Conservation (phyloP, 1,140 invertebrate genomes). For the Spodoptera litura region DNA sequence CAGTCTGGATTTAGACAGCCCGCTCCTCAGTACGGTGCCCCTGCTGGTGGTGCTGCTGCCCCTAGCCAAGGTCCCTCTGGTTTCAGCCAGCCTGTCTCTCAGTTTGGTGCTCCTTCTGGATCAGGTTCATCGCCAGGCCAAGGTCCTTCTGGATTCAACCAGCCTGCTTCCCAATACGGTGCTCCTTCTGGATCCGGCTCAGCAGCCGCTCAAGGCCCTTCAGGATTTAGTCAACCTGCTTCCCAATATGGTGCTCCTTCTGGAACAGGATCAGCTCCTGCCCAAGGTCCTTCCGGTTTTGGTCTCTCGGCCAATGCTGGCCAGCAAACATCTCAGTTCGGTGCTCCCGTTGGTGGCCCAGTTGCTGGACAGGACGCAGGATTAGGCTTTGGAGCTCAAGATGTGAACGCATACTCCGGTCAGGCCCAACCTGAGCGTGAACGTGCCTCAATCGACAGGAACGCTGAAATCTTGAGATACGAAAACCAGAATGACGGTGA, state of each 20-base stretch:
- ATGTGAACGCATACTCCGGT: constrained; percentile 45
- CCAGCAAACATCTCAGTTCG: constrained; percentile 1
- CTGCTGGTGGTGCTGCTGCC: constrained; percentile 12
- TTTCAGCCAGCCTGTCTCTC: constrained; percentile 42
- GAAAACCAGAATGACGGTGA: constrained; percentile 75
- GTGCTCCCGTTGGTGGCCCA: constrained; percentile 5
- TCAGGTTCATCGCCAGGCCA: neutral
- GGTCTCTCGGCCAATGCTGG: neutral
- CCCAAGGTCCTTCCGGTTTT: constrained; percentile 26
- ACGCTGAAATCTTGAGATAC: constrained; percentile 73
- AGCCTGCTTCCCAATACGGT: constrained; percentile 44
- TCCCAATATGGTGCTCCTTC: constrained; percentile 44
- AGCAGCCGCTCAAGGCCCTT: neutral
- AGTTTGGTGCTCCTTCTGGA: constrained; percentile 32
- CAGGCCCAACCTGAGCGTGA: constrained; percentile 68
- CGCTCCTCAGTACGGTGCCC: constrained; percentile 30
- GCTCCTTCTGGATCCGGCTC: constrained; percentile 14
- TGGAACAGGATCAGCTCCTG: neutral
- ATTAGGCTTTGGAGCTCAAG: constrained; percentile 48
- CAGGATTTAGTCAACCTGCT: constrained; percentile 40
- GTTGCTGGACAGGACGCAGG: neutral
- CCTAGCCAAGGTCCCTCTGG: neutral
- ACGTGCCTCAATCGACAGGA: constrained; percentile 72
- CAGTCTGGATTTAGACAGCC: constrained; percentile 39
- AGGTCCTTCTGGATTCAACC: constrained; percentile 35